These are phyloP conservation scores for Paramisgurnus dabryanus DNA, from an alignment of 2,113 vertebrate species.

Conservation along the genomic window DNA sequence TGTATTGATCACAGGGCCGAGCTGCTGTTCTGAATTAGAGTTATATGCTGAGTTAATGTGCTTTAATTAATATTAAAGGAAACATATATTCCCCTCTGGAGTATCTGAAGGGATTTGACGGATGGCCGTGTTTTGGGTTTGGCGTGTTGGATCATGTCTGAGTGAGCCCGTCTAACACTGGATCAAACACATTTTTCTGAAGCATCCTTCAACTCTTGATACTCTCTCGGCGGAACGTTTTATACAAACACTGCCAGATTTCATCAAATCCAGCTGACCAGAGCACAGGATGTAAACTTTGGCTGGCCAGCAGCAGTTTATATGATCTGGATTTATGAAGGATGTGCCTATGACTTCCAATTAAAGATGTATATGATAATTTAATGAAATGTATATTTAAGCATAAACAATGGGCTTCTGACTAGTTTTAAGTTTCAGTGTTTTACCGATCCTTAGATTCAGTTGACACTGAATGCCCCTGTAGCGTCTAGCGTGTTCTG, in stretches of 20 bases:
- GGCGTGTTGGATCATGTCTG: conserved; percentile 58
- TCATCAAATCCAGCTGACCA: conserved; percentile 13
- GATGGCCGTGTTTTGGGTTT: conserved; percentile 55
- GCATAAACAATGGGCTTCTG: too few relatives aligned
- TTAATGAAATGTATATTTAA: too few relatives aligned
- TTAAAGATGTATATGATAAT: too few relatives aligned
- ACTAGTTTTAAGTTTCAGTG: too few relatives aligned
- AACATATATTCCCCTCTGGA: conserved; percentile 52
- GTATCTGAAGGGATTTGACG: conserved; percentile 52
- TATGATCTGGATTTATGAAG: not conserved
- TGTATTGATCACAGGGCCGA: conserved; percentile 2
- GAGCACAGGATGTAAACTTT: not conserved
- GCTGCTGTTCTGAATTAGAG: too few relatives aligned
- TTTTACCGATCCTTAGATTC: too few relatives aligned
- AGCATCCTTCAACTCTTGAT: conserved; percentile 45
- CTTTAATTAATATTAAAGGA: conserved; percentile 63
- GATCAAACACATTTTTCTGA: conserved; percentile 33
- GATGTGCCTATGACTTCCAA: not conserved
- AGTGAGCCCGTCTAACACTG: conserved; percentile 55
- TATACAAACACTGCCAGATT: conserved; percentile 6
- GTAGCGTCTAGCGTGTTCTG: too few relatives aligned
- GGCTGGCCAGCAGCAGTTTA: not conserved
- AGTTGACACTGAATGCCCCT: too few relatives aligned
- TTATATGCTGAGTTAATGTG: not conserved
- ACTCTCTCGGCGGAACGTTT: conserved; percentile 40